Percentiles rank a stretch among this genome's conserved stretches.
Conservation (phyloP, 2,888 invertebrate genomes). For the Melieria picta region DNA sequence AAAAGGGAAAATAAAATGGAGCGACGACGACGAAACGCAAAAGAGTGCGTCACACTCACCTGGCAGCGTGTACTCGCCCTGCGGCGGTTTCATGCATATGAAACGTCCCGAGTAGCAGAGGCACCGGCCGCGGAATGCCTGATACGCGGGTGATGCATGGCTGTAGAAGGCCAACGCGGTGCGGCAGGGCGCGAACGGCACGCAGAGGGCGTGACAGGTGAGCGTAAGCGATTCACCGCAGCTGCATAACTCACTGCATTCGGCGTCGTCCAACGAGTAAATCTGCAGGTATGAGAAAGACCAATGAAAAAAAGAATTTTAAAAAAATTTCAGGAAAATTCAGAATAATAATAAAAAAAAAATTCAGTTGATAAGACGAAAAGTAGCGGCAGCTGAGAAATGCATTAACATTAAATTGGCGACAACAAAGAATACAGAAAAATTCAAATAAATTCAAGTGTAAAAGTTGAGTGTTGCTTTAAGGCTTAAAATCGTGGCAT, state of each 20-base stretch:
- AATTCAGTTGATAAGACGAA: no score
- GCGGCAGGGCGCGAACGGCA: conserved; percentile 86
- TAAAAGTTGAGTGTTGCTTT: no score
- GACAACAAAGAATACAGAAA: no score
- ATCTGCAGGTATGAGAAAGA: conserved; percentile 50
- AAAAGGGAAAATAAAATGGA: conserved; percentile 13
- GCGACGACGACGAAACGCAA: neutral
- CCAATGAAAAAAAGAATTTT: conserved; percentile 15
- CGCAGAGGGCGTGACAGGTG: conserved; percentile 88
- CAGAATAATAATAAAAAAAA: neutral
- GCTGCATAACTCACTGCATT: conserved; percentile 90
- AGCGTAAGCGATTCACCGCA: conserved; percentile 81
- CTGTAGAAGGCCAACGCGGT: conserved; percentile 90
- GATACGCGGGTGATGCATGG: conserved; percentile 89
- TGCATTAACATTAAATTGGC: no score
- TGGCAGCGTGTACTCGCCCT: conserved; percentile 69
- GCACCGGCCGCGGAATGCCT: conserved; percentile 88
- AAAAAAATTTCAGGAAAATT: conserved; percentile 19
- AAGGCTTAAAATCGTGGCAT: no score
- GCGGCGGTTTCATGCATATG: conserved; percentile 89
- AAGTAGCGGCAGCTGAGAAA: no score
- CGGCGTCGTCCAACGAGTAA: conserved; percentile 78
- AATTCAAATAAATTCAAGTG: no score
- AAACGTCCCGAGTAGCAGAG: conserved; percentile 91
- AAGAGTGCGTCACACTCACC: conserved; percentile 50